Evolutionary conservation across 1,140 invertebrate genomes (phyloP), one percentile per base, ranked within the genome.

Genomic region (Propsilocerus akamusi): DNA sequence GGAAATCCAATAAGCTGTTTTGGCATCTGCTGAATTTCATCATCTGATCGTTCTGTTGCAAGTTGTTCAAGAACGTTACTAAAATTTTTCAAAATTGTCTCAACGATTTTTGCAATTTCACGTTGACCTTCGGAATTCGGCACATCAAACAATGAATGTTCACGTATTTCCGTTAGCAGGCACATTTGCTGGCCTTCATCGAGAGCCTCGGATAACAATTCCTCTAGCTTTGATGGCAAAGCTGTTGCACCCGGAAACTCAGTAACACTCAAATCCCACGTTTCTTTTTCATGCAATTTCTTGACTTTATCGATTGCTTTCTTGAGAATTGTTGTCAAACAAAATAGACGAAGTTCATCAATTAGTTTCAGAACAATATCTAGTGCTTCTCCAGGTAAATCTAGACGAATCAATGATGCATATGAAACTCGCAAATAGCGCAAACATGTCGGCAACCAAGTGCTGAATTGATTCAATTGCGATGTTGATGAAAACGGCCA

Each of bases 111-210:
- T 41, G 78, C 75, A 41, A 86, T 72, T 53, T 81, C 70, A 26
- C 72, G 72, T 51, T 80, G 72, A 2, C 83, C 78, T 20, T 71
- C 63, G 0, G 63, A 65, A 47, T 65, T 69, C 0, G 72, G 61
- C 54, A 73, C 74, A 25, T 75, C 75, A 6, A 90, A 67, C 11
- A 91, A 64, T 23, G 74, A 64, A 41, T 72, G 62, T 70, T 86
- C 82, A 70, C 89, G 68, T 53, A 77, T 64, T 56, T 80, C 77
- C 56, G 78, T 69, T 52, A 76, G 73, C 20, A 92, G 69, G 49
- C 90, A 86, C 23, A 83, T 83, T 61, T 93, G 87, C 60, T 90
- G 81, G 24, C 92, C 81, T 28, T 88, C 74, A 53, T 86, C 85
- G 4, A 93, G 68, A 2, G 86, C 81, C 56, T 94, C 87, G 55